Conservation (phyloP, 1,140 invertebrate species). For the Nephotettix cincticeps region DNA sequence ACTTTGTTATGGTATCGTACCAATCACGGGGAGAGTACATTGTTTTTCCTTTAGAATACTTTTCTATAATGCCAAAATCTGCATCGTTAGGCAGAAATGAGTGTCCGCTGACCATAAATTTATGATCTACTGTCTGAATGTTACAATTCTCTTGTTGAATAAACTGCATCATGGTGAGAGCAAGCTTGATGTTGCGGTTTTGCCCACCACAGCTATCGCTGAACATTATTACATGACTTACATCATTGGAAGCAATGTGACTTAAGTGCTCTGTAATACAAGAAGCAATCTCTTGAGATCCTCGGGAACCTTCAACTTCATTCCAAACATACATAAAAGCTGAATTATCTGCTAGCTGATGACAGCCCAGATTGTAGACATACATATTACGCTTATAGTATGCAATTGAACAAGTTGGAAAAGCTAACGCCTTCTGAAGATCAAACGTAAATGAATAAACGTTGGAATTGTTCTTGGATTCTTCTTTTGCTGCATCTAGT, state of each 20-base stretch:
- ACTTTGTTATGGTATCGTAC: slow-evolving; percentile 21
- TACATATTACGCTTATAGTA: slow-evolving; percentile 38
- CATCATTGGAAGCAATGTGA: slow-evolving; percentile 17
- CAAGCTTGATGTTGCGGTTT: slow-evolving; percentile 40
- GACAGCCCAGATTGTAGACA: slow-evolving; percentile 33
- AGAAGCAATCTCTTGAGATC: slow-evolving; percentile 33
- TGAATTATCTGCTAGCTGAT: slow-evolving; percentile 28
- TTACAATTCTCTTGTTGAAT: slow-evolving; percentile 32
- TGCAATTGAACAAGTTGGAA: slow-evolving; percentile 31
- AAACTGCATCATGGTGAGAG: slow-evolving; percentile 39
- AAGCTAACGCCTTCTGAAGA: slow-evolving; percentile 36
- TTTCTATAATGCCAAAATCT: slow-evolving; percentile 36
- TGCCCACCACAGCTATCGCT: slow-evolving; percentile 35
- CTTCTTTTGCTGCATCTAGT: slow-evolving; percentile 26
- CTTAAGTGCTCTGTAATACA: slow-evolving; percentile 32
- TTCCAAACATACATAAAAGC: slow-evolving; percentile 35
- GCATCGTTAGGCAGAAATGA: slow-evolving; percentile 39
- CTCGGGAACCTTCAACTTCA: slow-evolving; percentile 35
- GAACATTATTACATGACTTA: slow-evolving; percentile 33
- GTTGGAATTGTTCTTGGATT: slow-evolving; percentile 26
- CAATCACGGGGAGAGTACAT: slow-evolving; percentile 28
- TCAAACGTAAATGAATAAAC: slow-evolving; percentile 34
- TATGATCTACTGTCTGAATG: slow-evolving; percentile 40
- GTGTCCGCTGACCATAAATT: slow-evolving; percentile 42
- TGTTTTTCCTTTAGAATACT: slow-evolving; percentile 8